Evolutionary conservation across 2,888 invertebrate species (phyloP).

Genomic region (Drosophila koepferae): DNA sequence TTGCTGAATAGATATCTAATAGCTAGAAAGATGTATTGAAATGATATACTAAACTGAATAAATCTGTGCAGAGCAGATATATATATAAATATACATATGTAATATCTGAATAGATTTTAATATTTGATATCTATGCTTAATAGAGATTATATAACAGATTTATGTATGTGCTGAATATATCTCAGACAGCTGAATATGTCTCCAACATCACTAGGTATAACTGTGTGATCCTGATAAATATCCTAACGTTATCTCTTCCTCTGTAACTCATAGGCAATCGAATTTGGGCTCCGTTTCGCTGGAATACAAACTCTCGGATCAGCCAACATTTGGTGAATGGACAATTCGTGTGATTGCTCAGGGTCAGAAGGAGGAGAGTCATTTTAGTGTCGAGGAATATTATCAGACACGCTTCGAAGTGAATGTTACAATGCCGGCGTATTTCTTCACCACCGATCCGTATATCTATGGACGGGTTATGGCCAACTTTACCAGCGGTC

Average conservation of each 20-base stretch:
- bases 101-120: background rate
- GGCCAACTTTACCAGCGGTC: constrained; percentile 98
- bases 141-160: background rate
- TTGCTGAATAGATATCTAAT: background rate
- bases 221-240: background rate
- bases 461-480: constrained; percentile 94
- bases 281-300: constrained; percentile 97
- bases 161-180: background rate
- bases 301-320: constrained; percentile 95
- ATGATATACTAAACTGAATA: too few relatives aligned
- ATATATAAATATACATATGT: too few relatives aligned
- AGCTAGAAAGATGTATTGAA: background rate
- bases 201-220: background rate
- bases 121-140: background rate
- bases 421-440: constrained; percentile 97
- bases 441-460: constrained; percentile 94
- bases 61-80: too few relatives aligned
- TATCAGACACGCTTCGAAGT: constrained; percentile 97
- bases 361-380: constrained; percentile 94
- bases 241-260: background rate
- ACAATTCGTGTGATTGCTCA: constrained; percentile 94
- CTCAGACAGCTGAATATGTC: background rate
- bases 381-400: constrained; percentile 96
- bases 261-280: constrained; percentile 87
- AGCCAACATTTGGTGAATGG: constrained; percentile 97